Base-by-base conservation (phyloP, 2,888 invertebrate genomes). In the Hemaris fuciformis region DNA sequence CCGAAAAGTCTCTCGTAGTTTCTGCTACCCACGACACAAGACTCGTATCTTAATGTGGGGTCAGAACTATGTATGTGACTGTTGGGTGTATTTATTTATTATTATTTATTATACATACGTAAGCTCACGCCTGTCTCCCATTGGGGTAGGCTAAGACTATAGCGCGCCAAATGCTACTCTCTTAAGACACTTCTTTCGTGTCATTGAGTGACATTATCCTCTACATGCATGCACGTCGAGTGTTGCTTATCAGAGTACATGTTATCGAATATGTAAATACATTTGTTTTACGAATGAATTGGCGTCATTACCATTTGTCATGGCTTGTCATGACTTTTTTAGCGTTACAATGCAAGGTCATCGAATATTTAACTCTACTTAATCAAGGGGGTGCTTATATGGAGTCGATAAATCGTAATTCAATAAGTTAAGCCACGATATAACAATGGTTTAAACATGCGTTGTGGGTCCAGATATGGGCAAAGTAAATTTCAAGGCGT, bases 301-400 rank as follows among this genome's bases (percentile, higher is more conserved):
- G 27, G 8, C 25, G 15, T 53, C 31, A 53, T 53, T 53, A 31
- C 31, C 53, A 53, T 53, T 10, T 31, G 53, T 20, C 25, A 27
- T 15, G 48, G n/a, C 25, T 48, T 48, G 48, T 48, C 53, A 31
- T 18, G 53, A 10, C 27, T 27, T 23, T 46, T 18, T 18, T 31
- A 31, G 27, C 18, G 18, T 18, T 31, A 53, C 53, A 53, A 53
- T 53, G 18, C 53, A 53, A 53, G 53, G 53, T 53, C 31, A 53
- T 31, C 27, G 53, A 53, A 53, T 53, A 53, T 31, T 53, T 53
- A 27, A 53, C 15, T 10, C 53, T 15, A 18, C 4, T 53, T 31
- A 31, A 18, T n/a, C n/a, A n/a, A n/a, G n/a, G n/a, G n/a, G 53
- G 46, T 46, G 23, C 18, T 10, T 27, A 38, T 38, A 2, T 15